Base-by-base conservation (phyloP, 1,140 invertebrate species). In the Palaemon carinicauda region DNA sequence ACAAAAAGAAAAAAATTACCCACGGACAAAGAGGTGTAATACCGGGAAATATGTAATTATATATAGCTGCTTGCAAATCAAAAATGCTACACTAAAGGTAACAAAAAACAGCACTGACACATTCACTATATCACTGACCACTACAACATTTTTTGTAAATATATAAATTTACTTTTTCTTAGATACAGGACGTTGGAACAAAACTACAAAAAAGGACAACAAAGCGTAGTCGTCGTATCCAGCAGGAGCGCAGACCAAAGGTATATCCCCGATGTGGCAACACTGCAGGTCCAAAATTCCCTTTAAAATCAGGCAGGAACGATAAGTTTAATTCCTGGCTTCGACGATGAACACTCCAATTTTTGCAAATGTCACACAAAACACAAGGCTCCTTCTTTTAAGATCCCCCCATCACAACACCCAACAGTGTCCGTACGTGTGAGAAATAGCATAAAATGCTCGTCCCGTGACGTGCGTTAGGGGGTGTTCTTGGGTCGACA, bases 261-360 rank as follows among this genome's bases (percentile, higher is more conserved):
- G 27, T 41, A 69, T 83, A 83, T 83, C 82, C 82, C 9, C n/a
- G 29, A 77, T 83, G 24, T 83, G 82, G 82, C 82, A 83, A 83
- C 82, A 83, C 82, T 83, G 19, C 17, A 73, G 52, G 51, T 27
- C 82, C 52, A 14, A 74, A 41, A 60, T 83, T 21, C 73, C 56
- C 5, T 33, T 41, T 41, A 41, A 41, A 41, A 56, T 53, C 56
- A 83, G 54, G 73, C 75, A 21, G n/a, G 52, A 51, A 10, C 73
- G 52, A 31, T 77, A 83, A 74, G 21, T 52, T 21, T 56, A 83
- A 27, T 60, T 53, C 54, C 82, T 71, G 29, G 33, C n/a, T 52
- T 12, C 56, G n/a, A n/a, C n/a, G n/a, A n/a, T n/a, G n/a, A n/a
- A n/a, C n/a, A 83, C 50, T 53, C 82, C 41, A 21, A 33, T 51